These are phyloP conservation scores for Ostrea denselamellosa DNA, from an alignment of 1,140 invertebrate genomes.

Conservation along the genomic window DNA sequence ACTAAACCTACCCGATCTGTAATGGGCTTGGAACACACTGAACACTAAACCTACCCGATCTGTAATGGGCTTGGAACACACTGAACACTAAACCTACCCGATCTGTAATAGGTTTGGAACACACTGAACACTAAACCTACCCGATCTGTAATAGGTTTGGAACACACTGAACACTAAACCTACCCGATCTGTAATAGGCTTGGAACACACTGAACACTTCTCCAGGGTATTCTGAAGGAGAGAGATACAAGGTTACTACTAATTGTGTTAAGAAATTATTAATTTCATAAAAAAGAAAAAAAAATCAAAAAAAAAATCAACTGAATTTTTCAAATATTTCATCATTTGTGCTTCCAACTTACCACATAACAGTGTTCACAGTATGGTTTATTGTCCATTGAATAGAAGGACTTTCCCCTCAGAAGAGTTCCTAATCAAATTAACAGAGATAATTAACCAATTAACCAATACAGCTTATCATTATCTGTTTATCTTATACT, in stretches of 20 bases:
- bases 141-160: slow-evolving; percentile 1
- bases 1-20: background rate
- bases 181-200: slow-evolving; percentile 91
- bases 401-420: slow-evolving; percentile 97
- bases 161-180: slow-evolving; percentile 59
- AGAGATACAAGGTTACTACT: background rate
- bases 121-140: background rate
- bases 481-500: no score
- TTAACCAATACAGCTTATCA: no score
- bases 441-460: no score
- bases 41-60: background rate
- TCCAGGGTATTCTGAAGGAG: slow-evolving; percentile 90
- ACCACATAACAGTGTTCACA: slow-evolving; percentile 96
- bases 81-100: background rate
- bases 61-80: no score
- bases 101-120: slow-evolving; percentile 8
- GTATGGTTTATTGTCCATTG: slow-evolving; percentile 94
- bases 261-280: no score
- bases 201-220: slow-evolving; percentile 97
- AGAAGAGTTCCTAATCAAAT: slow-evolving; percentile 84
- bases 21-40: no score
- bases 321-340: background rate
- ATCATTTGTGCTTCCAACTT: slow-evolving; percentile 65
- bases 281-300: no score
- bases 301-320: background rate